Evolutionary conservation across 53 echinoderm and acorn worm species (phyloP), one percentile per base, ranked within the genome.

Genomic region (Hippasteria phrygiana): DNA sequence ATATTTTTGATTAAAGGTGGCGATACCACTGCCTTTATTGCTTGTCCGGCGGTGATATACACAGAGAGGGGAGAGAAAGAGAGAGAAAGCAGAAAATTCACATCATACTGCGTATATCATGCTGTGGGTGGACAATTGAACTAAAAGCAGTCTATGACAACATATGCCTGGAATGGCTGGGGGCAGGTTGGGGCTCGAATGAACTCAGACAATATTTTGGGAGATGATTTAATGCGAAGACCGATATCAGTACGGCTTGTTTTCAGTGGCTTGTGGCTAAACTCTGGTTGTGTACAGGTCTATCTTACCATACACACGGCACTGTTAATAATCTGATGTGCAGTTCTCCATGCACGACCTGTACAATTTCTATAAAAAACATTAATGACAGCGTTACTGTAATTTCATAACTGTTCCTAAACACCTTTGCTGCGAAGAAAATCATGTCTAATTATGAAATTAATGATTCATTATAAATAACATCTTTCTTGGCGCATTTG

Each of bases 1-100:
- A 73, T 73, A 40, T 73, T 51, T 76, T 76, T 76, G 76, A 76
- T 76, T 76, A 76, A 76, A 76, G 34, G 48, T 50, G 48, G 76
- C 28, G 48, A 76, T 51, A 31, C 53, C 34, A 51, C 76, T 76
- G 51, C 48, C 35, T 47, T 76, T 76, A 76, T 76, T 76, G 76
- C 76, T 48, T 76, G 76, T 53, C 76, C 76, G 76, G 53, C 76
- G 53, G 76, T 53, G 76, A 28, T 46, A 27, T 46, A 73, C 34
- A 29, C 20, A 51, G 48, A 29, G 53, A 8, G 76, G 18, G 43
- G 37, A 39, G 5, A 17, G 22, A 24, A 35, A 22, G 72, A n/a
- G 31, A 26, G 50, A 17, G 29, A 69, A 35, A 33, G 18, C 34
- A 33, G 70, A 28, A 18, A 18, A 69, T 69, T 17, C 48, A 5